These are phyloP conservation scores for Parazoanthus darwini DNA, from an alignment of 92 coral and sea anemone species.

Conservation along the genomic window DNA sequence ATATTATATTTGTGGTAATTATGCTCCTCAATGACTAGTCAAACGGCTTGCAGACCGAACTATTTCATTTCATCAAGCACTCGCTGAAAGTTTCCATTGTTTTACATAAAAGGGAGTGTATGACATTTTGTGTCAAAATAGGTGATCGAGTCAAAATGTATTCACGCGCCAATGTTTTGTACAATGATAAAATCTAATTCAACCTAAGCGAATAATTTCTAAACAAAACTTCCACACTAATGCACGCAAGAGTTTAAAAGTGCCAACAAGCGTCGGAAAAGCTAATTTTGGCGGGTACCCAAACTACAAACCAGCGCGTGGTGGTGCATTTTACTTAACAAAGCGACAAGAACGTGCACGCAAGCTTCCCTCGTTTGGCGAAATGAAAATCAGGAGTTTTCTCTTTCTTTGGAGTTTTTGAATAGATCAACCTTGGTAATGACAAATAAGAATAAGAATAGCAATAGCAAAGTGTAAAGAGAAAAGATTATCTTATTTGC, in stretches of 20 bases:
- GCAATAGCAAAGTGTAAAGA: conserved; percentile 73
- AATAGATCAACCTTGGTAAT: conserved; percentile 68
- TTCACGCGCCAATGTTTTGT: conserved; percentile 52
- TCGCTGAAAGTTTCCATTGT: conserved; percentile 71
- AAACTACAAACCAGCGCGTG: conserved; percentile 30
- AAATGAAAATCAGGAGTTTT: conserved; percentile 69
- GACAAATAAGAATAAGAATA: conserved; percentile 75
- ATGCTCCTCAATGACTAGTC: conserved; percentile 61
- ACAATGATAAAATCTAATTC: conserved; percentile 51
- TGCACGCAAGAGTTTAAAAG: conserved; percentile 38
- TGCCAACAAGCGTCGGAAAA: conserved; percentile 32
- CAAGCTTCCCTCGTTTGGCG: conserved; percentile 55
- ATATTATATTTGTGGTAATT: conserved; percentile 74
- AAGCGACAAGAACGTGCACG: conserved; percentile 26
- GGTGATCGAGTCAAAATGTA: conserved; percentile 50
- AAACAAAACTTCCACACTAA: conserved; percentile 41
- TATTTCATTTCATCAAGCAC: conserved; percentile 39
- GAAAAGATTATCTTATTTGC: conserved; percentile 80
- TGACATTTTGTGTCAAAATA: conserved; percentile 52
- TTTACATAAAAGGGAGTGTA: conserved; percentile 53
- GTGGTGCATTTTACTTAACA: conserved; percentile 33
- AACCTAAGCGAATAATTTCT: conserved; percentile 43
- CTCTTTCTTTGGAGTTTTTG: conserved; percentile 55
- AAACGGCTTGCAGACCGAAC: conserved; percentile 48
- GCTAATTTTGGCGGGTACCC: conserved; percentile 45